Conservation (phyloP, 2,797 vertebrate genomes). For the Neoniphon sammara region DNA sequence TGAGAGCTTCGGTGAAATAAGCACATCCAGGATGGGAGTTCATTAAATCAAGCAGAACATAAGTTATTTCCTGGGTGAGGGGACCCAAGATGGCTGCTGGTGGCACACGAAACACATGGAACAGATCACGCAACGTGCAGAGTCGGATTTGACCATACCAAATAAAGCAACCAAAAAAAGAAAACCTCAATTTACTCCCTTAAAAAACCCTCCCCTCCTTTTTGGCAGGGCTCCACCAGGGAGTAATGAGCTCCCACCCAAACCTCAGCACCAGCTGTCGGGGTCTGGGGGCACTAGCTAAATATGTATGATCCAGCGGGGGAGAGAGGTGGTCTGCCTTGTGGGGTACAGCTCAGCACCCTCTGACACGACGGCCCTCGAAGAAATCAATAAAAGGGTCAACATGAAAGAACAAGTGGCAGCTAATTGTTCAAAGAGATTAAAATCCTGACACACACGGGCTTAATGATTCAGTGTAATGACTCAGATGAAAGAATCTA, state of each 20-base stretch:
- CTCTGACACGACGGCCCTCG: conserved; percentile 25
- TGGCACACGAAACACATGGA: conserved; percentile 79
- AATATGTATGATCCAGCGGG: conserved; percentile 62
- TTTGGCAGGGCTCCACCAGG: conserved; percentile 73
- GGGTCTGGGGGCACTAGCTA: conserved; percentile 77
- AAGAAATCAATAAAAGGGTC: conserved; percentile 48
- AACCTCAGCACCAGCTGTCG: conserved; percentile 80
- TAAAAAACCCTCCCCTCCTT: conserved; percentile 73
- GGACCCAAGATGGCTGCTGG: conserved; percentile 64
- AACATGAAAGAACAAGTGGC: conserved; percentile 37
- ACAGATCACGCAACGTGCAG: conserved; percentile 75
- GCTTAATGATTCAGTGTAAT: conserved; percentile 18
- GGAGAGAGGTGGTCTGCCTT: conserved; percentile 43
- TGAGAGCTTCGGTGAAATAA: conserved; percentile 37
- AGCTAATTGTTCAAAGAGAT: conserved; percentile 39
- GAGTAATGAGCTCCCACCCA: conserved; percentile 81
- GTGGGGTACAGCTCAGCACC: conserved; percentile 35
- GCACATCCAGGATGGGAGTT: conserved; percentile 40
- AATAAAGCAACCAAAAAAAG: conserved; percentile 81
- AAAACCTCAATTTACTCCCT: conserved; percentile 81
- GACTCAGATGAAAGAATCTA: conserved; percentile 30
- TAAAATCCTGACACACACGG: conserved; percentile 15
- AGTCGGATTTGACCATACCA: conserved; percentile 75
- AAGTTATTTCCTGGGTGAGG: conserved; percentile 68
- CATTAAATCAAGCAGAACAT: conserved; percentile 60